A percentile compares a stretch with the other conserved stretches of the same genome.
Evolutionary conservation across 2,888 invertebrate species (phyloP).

Genomic region (Hypselothyrea guttata): DNA sequence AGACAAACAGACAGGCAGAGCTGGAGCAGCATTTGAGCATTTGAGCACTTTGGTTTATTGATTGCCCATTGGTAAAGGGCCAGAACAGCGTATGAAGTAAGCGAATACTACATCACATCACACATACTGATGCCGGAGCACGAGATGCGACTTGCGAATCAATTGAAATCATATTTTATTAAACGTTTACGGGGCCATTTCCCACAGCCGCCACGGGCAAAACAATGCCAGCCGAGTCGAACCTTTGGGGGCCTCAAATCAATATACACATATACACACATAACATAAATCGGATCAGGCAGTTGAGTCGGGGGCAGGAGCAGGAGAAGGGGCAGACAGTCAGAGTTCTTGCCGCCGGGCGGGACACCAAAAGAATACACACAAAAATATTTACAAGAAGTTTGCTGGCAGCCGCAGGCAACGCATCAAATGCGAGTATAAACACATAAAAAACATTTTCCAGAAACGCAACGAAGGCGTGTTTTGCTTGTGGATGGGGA

Average conservation of each 20-base stretch:
- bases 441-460: slow-evolving; percentile 54
- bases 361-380: slow-evolving; percentile 39
- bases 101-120: slow-evolving; percentile 41
- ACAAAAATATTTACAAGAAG: slow-evolving; percentile 70
- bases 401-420: slow-evolving; percentile 55
- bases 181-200: slow-evolving; percentile 72
- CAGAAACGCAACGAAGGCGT: slow-evolving; percentile 27
- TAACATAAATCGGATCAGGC: slow-evolving; percentile 57
- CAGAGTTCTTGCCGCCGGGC: slow-evolving; percentile 23
- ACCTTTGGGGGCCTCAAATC: slow-evolving; percentile 40
- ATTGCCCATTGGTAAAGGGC: slow-evolving; percentile 45
- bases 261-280: slow-evolving; percentile 39
- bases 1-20: too few species aligned
- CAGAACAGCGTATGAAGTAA: slow-evolving; percentile 33
- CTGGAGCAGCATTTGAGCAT: slow-evolving; percentile 1
- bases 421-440: slow-evolving; percentile 59
- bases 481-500: background rate
- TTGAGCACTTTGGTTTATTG: slow-evolving; percentile 64
- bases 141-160: slow-evolving; percentile 70
- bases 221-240: slow-evolving; percentile 21
- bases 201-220: slow-evolving; percentile 61
- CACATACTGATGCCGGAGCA: slow-evolving; percentile 52
- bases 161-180: slow-evolving; percentile 75
- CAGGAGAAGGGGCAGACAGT: slow-evolving; percentile 2
- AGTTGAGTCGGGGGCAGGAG: slow-evolving; percentile 16